Evolutionary conservation across 2,113 vertebrate species (phyloP), one percentile per base, ranked within the genome.

Genomic region (Antechinus stuartii): DNA sequence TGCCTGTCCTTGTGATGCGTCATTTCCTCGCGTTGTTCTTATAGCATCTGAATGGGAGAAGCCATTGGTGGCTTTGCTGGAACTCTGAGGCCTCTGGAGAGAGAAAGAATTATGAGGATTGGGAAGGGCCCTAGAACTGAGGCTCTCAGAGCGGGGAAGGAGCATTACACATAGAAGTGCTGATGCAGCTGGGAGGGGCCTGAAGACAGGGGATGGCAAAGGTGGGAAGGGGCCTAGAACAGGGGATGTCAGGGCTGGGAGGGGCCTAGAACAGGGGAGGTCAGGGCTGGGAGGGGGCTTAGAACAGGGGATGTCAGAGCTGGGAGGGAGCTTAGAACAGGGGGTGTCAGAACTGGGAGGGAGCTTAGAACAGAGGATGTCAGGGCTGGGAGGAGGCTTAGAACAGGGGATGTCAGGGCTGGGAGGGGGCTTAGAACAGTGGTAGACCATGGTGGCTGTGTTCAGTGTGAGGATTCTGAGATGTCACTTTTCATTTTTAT

Each of bases 1-100:
- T 46, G 27, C 53, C 57, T 26, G 25, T 46, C 23, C 49, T 89
- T 56, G 8, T 35, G 46, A 52, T 50, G 8, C 11, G 24, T 16
- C 9, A 6, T 55, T 52, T 54, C 35, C 19, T 90, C 25, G 46
- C 1, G 0, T 4, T 0, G 0, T 26, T 5, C 55, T 10, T 3
- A 7, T 89, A 9, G 56, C 4, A 1, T 23, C 84, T 53, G 30
- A 42, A 0, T 0, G 22, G 1, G 52, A 1, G 90, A 6, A 8
- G 0, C 0, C 26, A 10, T 2, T 2, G 0, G 35, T 4, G 91
- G 25, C 0, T 89, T 49, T 14, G 2, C 1, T 0, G 8, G 8
- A 14, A 12, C 68, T 0, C 61, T 0, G 2, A 0, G 19, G 68
- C 12, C 68, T n/a, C 19, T 76, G 68, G 68, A 84, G 16, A n/a